A percentile compares a stretch with the other conserved stretches of the same genome.
Conservation (phyloP, 2,797 vertebrate genomes). For the Sphenodon punctatus region DNA sequence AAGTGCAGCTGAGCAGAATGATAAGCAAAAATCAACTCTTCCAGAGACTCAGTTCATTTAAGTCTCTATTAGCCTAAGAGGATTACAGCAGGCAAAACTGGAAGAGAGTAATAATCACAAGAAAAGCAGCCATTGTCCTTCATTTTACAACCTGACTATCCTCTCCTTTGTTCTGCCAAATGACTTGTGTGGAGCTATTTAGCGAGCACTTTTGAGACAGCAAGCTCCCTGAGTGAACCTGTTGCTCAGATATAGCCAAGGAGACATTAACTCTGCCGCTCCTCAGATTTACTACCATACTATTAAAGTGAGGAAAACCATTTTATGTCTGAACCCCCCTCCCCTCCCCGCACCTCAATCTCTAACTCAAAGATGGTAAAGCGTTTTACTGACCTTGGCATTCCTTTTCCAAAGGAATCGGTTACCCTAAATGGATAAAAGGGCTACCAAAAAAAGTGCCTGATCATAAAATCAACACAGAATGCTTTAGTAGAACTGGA, state of each 20-base stretch:
- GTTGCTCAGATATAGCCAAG: neutral
- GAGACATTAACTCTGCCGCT: neutral
- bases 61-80: neutral
- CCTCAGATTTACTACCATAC: neutral
- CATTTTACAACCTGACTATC: neutral
- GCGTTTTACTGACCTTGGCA: slow-evolving; percentile 38
- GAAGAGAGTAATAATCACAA: neutral
- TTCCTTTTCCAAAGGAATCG: slow-evolving; percentile 61
- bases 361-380: slow-evolving; percentile 49
- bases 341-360: slow-evolving; percentile 12
- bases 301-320: neutral
- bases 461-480: slow-evolving; percentile 68
- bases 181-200: neutral
- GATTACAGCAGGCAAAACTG: neutral
- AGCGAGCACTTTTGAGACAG: no score
- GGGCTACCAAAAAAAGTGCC: slow-evolving; percentile 60
- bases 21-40: neutral
- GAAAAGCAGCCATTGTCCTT: neutral
- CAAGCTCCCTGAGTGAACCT: neutral
- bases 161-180: neutral
- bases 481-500: slow-evolving; percentile 58
- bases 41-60: neutral
- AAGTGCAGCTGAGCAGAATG: neutral
- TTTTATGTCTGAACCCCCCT: slow-evolving; percentile 24
- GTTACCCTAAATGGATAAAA: slow-evolving; percentile 60